A percentile compares a stretch with the other conserved stretches of the same genome.
Conservation (phyloP, 2,888 invertebrate genomes). For the Asteroscopus sphinx region DNA sequence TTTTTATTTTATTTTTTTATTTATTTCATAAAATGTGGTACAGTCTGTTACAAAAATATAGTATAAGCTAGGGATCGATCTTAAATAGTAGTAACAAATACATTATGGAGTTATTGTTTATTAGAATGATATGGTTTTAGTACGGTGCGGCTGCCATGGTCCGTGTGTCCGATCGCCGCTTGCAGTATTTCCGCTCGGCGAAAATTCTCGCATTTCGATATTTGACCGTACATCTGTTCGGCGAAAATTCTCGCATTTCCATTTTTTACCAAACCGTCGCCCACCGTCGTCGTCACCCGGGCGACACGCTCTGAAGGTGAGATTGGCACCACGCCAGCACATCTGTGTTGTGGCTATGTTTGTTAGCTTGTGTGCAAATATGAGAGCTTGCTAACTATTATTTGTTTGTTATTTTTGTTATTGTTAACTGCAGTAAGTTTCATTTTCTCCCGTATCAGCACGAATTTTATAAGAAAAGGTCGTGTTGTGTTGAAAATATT, state of each 20-base stretch:
- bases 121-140: too few species aligned
- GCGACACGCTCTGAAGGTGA: constrained; percentile 28
- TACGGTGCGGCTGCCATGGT: not conserved
- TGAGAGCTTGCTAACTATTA: constrained; percentile 16
- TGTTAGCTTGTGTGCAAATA: constrained; percentile 36
- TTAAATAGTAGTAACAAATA: too few species aligned
- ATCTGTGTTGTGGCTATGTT: constrained; percentile 34
- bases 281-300: constrained; percentile 12
- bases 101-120: too few species aligned
- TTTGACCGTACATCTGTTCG: too few species aligned
- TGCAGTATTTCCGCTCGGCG: constrained; percentile 21
- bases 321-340: constrained; percentile 42
- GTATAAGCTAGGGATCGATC: too few species aligned
- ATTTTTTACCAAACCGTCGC: too few species aligned
- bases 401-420: constrained; percentile 16
- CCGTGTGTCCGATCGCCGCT: not conserved
- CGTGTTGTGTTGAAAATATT: too few species aligned
- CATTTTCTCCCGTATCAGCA: too few species aligned
- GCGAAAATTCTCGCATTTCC: constrained; percentile 35
- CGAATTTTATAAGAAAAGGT: too few species aligned
- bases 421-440: not conserved
- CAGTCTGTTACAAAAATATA: too few species aligned
- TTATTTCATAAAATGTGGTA: too few species aligned
- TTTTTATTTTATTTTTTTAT: too few species aligned
- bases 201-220: constrained; percentile 40